Conservation (phyloP, 2,113 vertebrate genomes). For the Cynoglossus semilaevis region DNA sequence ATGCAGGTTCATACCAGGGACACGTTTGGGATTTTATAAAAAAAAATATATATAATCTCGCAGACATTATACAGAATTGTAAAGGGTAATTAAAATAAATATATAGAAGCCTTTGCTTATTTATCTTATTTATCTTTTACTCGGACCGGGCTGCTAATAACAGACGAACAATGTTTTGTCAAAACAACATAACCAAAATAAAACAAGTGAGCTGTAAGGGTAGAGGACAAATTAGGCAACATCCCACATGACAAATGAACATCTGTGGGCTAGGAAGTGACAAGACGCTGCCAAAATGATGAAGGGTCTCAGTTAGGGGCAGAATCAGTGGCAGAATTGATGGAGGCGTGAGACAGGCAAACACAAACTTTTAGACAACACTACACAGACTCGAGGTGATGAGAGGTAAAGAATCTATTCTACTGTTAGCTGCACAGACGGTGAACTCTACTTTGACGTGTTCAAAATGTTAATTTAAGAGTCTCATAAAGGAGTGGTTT, state of each 20-base stretch:
- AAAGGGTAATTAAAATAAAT: not conserved
- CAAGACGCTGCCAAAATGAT: slow-evolving; percentile 44
- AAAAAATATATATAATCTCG: too few species aligned
- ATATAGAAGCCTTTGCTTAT: not conserved
- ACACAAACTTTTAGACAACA: not conserved
- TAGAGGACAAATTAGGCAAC: slow-evolving; percentile 36
- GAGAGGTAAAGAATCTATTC: too few species aligned
- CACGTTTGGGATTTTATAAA: not conserved
- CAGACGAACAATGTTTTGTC: slow-evolving; percentile 39
- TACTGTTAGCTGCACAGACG: too few species aligned
- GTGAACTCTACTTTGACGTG: too few species aligned
- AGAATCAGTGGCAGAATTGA: slow-evolving; percentile 44
- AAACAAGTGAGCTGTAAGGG: slow-evolving; percentile 48
- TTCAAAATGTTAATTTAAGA: too few species aligned
- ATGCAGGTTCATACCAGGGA: too few species aligned
- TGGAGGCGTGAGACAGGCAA: slow-evolving; percentile 24
- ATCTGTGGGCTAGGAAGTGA: slow-evolving; percentile 27
- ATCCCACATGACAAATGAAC: slow-evolving; percentile 32
- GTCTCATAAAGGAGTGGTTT: too few species aligned
- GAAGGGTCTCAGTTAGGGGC: slow-evolving; percentile 38
- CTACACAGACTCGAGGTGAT: too few species aligned
- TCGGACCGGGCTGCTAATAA: slow-evolving; percentile 12
- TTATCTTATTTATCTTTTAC: slow-evolving; percentile 10
- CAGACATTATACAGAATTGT: not conserved
- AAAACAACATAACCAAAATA: slow-evolving; percentile 32